Conservation (phyloP, 2,797 vertebrate species). For the Bradypodion pumilum region DNA sequence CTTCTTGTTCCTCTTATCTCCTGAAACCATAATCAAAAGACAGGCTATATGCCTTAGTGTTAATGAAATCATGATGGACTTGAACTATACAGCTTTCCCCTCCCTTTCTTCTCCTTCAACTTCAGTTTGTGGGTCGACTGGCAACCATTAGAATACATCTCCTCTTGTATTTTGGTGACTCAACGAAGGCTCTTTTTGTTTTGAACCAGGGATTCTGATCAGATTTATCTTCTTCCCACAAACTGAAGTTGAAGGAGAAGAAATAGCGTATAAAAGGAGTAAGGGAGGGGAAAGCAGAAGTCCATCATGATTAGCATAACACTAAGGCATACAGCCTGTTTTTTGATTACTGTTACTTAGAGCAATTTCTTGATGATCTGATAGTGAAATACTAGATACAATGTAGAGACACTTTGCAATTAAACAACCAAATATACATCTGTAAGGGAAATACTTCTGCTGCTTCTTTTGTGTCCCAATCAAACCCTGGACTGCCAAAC, state of each 20-base stretch:
- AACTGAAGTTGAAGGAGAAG: too few relatives aligned
- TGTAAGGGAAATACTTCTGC: background rate
- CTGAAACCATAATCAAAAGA: background rate
- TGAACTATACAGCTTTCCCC: too few relatives aligned
- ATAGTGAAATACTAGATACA: background rate
- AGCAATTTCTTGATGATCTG: background rate
- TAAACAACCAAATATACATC: background rate
- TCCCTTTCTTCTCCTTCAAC: too few relatives aligned
- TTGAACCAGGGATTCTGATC: background rate
- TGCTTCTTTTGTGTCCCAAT: too few relatives aligned
- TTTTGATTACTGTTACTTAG: background rate
- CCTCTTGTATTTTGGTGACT: background rate
- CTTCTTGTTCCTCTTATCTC: background rate
- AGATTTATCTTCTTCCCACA: too few relatives aligned
- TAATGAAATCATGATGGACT: background rate
- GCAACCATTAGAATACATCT: background rate
- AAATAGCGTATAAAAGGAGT: background rate
- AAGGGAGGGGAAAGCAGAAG: too few relatives aligned
- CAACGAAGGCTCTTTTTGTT: background rate
- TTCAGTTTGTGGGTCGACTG: background rate
- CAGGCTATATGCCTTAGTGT: background rate
- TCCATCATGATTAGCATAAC: too few relatives aligned
- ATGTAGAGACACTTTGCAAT: background rate
- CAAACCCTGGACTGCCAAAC: too few relatives aligned
- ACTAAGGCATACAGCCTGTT: too few relatives aligned